Evolutionary conservation across 2,888 invertebrate genomes (phyloP).

Genomic region (Euzophera pinguis): DNA sequence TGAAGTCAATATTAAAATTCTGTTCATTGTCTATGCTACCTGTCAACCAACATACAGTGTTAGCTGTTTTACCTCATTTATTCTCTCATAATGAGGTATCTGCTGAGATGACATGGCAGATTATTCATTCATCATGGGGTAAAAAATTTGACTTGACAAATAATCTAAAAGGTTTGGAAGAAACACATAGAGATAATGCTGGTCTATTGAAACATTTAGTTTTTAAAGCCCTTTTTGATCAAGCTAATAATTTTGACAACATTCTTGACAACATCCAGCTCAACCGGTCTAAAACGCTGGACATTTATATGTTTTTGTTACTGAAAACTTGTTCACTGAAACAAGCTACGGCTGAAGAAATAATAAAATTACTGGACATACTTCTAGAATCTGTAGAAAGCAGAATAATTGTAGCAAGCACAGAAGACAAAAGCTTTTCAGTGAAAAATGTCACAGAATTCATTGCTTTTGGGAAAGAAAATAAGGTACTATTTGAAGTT

Average conservation of each 20-base stretch:
- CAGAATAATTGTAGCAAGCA: slow-evolving; percentile 48
- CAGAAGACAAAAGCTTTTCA: slow-evolving; percentile 45
- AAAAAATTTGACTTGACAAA: slow-evolving; percentile 45
- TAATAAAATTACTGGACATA: slow-evolving; percentile 58
- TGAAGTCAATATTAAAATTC: slow-evolving; percentile 65
- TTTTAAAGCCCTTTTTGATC: slow-evolving; percentile 53
- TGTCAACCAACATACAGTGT: slow-evolving; percentile 78
- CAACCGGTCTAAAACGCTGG: slow-evolving; percentile 48
- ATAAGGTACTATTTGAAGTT: slow-evolving; percentile 77
- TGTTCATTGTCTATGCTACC: slow-evolving; percentile 59
- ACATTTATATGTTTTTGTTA: slow-evolving; percentile 61
- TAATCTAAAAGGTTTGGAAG: slow-evolving; percentile 34
- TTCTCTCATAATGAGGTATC: slow-evolving; percentile 71
- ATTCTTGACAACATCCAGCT: slow-evolving; percentile 46
- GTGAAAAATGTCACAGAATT: slow-evolving; percentile 48
- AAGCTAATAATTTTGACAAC: slow-evolving; percentile 39
- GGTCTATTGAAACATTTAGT: slow-evolving; percentile 45
- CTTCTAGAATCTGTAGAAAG: slow-evolving; percentile 60
- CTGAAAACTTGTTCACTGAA: slow-evolving; percentile 65
- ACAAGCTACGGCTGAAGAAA: slow-evolving; percentile 49
- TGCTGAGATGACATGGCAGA: slow-evolving; percentile 45
- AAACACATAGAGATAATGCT: slow-evolving; percentile 34
- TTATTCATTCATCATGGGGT: slow-evolving; percentile 60
- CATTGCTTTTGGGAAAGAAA: slow-evolving; percentile 50
- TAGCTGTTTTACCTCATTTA: slow-evolving; percentile 81